Evolutionary conservation across 2,797 vertebrate species (phyloP).

Genomic region (Sebastes iracundus): DNA sequence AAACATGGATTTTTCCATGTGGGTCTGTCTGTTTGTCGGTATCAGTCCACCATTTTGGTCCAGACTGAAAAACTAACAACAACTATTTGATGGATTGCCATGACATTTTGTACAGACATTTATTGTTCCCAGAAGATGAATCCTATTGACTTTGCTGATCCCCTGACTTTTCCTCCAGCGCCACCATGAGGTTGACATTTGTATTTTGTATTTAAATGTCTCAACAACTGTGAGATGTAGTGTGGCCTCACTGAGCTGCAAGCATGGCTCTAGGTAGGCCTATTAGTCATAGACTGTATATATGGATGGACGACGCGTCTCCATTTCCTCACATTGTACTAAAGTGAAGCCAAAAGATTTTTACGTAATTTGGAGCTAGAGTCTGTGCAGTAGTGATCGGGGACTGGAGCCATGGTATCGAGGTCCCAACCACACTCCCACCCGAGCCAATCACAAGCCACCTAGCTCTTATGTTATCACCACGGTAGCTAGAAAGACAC

Average conservation of each 20-base stretch:
- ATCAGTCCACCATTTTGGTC: neutral
- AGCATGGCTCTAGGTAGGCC: too few relatives aligned
- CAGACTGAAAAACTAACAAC: neutral
- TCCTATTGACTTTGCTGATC: neutral
- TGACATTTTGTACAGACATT: neutral
- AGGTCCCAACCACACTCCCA: too few relatives aligned
- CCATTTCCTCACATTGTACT: rapidly evolving
- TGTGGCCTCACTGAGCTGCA: too few relatives aligned
- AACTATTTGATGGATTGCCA: neutral
- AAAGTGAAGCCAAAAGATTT: too few relatives aligned
- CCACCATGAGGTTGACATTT: neutral
- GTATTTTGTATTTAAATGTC: neutral
- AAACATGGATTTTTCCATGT: neutral
- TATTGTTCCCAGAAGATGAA: neutral
- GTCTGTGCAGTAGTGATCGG: too few relatives aligned
- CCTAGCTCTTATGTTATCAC: too few relatives aligned
- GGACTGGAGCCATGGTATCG: too few relatives aligned
- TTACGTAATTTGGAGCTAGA: too few relatives aligned
- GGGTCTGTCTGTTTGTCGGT: neutral
- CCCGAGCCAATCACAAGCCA: too few relatives aligned
- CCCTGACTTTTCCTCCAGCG: neutral
- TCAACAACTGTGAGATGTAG: neutral
- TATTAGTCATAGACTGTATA: too few relatives aligned
- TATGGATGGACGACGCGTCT: too few relatives aligned
- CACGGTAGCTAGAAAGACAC: too few relatives aligned